A percentile compares a stretch with the other conserved stretches of the same genome.
phyloP scores from a whole-genome alignment of 1,140 invertebrate species.

The Dryas iulia region DNA sequence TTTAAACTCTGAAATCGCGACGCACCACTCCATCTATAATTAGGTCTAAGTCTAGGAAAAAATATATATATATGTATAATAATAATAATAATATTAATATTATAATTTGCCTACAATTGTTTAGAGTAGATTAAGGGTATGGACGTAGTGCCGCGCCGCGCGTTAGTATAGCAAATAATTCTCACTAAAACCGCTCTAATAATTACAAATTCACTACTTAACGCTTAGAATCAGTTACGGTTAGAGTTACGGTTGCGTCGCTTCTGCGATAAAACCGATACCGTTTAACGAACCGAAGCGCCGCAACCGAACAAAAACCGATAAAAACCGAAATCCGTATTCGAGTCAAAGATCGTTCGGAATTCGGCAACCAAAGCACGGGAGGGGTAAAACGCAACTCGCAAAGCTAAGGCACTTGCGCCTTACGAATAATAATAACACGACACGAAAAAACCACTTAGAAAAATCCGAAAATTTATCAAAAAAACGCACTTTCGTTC shows the following conservation, averaged over 20 bases:
- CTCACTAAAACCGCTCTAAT: slow-evolving; percentile 60
- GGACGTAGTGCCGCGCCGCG: slow-evolving; percentile 22
- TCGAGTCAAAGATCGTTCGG: slow-evolving; percentile 16
- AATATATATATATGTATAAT: slow-evolving; percentile 43
- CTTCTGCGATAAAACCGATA: slow-evolving; percentile 8
- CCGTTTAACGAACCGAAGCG: too few relatives aligned
- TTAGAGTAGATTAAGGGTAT: slow-evolving; percentile 6
- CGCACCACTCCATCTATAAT: slow-evolving; percentile 15
- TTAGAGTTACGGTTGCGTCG: not conserved
- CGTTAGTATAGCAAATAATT: slow-evolving; percentile 48
- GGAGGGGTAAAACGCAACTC: slow-evolving; percentile 51
- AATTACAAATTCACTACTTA: slow-evolving; percentile 66
- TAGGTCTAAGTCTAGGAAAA: slow-evolving; percentile 58
- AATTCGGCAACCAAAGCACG: slow-evolving; percentile 24
- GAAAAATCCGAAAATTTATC: slow-evolving; percentile 66
- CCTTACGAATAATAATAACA: slow-evolving; percentile 63
- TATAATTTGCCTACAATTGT: slow-evolving; percentile 46
- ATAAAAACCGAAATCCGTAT: not conserved
- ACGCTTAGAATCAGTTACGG: slow-evolving; percentile 44
- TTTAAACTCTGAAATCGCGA: slow-evolving; percentile 36
- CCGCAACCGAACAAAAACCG: not conserved
- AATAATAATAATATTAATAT: not conserved
- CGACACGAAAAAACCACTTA: slow-evolving; percentile 72
- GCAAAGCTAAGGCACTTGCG: slow-evolving; percentile 60
- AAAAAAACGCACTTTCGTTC: slow-evolving; percentile 39